Percentiles rank a stretch among this genome's conserved stretches.
Conservation (phyloP, 2,888 invertebrate genomes). For the Yponomeuta malinellus region DNA sequence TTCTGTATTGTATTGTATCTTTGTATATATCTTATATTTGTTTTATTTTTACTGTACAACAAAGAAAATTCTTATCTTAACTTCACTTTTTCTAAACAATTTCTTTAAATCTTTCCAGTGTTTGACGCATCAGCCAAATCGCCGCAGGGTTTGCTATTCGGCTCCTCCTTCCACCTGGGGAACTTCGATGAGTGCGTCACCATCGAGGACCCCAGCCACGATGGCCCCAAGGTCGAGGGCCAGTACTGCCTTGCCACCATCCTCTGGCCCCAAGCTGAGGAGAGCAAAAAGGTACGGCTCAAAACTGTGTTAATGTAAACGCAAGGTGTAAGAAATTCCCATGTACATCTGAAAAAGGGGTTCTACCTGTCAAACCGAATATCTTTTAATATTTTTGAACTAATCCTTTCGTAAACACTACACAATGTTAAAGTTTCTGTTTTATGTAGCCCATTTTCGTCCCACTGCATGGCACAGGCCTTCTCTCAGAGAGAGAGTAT, state of each 20-base stretch:
- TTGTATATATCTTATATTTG: neutral
- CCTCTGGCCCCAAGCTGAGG: slow-evolving; percentile 50
- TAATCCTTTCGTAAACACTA: no score
- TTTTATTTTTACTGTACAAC: no score
- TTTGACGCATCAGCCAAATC: slow-evolving; percentile 84
- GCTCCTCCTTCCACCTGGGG: slow-evolving; percentile 81
- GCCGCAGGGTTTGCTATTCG: slow-evolving; percentile 80
- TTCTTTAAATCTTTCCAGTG: slow-evolving; percentile 60
- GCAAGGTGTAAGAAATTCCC: no score
- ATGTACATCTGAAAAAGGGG: no score
- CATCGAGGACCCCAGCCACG: slow-evolving; percentile 49
- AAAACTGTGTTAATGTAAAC: neutral
- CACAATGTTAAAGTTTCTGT: no score
- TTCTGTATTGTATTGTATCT: neutral
- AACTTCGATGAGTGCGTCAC: slow-evolving; percentile 84
- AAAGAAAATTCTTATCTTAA: no score
- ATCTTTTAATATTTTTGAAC: no score
- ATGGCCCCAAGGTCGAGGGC: slow-evolving; percentile 61
- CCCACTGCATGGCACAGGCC: no score
- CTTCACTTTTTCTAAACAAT: neutral
- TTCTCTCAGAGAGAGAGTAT: no score
- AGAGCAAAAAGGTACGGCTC: slow-evolving; percentile 44
- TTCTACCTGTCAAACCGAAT: no score
- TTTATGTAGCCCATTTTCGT: no score
- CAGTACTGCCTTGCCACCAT: slow-evolving; percentile 81